Evolutionary conservation across 2,888 invertebrate genomes (phyloP).

Genomic region (Epirrita christyi): DNA sequence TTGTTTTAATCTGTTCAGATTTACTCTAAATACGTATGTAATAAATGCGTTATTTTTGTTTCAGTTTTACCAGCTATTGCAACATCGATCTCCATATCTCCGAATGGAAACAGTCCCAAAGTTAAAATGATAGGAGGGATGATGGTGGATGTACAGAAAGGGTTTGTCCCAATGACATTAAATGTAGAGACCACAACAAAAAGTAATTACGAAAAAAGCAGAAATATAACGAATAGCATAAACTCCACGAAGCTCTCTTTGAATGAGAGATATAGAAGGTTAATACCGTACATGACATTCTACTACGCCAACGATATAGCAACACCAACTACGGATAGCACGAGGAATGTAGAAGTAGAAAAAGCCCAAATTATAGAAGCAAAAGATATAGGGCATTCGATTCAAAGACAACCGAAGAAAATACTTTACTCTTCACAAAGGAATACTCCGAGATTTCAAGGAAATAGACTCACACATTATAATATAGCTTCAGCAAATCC

Average conservation of each 20-base stretch:
- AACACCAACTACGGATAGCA: slow-evolving; percentile 66
- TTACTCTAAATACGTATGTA: slow-evolving; percentile 4
- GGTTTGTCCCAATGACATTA: slow-evolving; percentile 56
- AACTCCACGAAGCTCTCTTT: slow-evolving; percentile 73
- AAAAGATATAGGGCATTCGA: slow-evolving; percentile 44
- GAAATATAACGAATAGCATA: slow-evolving; percentile 39
- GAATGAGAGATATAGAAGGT: slow-evolving; percentile 89
- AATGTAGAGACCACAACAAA: slow-evolving; percentile 45
- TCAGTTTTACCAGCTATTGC: slow-evolving; percentile 69
- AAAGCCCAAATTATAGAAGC: slow-evolving; percentile 73
- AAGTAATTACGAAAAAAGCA: slow-evolving; percentile 50
- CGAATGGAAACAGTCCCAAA: slow-evolving; percentile 81
- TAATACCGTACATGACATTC: slow-evolving; percentile 93
- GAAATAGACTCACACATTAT: slow-evolving; percentile 75
- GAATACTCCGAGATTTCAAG: slow-evolving; percentile 77
- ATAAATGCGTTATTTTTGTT: slow-evolving; percentile 54
- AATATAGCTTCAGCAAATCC: slow-evolving; percentile 79
- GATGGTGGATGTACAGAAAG: slow-evolving; percentile 64
- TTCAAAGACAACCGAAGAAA: slow-evolving; percentile 66
- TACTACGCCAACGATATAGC: slow-evolving; percentile 87
- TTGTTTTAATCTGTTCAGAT: slow-evolving; percentile 8
- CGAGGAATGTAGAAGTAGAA: slow-evolving; percentile 69
- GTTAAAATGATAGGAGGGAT: slow-evolving; percentile 73
- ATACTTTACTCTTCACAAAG: slow-evolving; percentile 58
- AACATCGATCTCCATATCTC: slow-evolving; percentile 72